Evolutionary conservation across 2,888 invertebrate species (phyloP).

Genomic region (Flexamia atlantica): DNA sequence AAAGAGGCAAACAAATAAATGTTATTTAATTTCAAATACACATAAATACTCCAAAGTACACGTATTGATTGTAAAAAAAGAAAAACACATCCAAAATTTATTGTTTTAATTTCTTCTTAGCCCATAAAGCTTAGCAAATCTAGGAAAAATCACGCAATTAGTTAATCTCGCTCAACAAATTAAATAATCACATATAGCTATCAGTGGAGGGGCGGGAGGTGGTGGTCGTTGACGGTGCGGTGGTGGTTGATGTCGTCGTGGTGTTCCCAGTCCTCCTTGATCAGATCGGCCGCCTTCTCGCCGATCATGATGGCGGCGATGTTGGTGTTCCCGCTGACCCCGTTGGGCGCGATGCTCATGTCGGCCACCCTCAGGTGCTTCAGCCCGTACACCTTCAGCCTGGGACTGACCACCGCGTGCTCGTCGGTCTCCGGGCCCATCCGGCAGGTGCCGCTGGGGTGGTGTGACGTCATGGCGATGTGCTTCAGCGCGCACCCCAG

Average conservation of each 20-base stretch:
- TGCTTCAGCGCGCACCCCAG: conserved; percentile 42
- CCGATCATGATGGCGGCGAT: conserved; percentile 58
- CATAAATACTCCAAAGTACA: too few relatives aligned
- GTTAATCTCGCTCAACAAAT: too few relatives aligned
- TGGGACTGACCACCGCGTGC: conserved; percentile 57
- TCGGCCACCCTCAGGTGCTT: conserved; percentile 46
- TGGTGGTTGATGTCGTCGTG: conserved; percentile 42
- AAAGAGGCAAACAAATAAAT: too few relatives aligned
- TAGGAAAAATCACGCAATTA: too few relatives aligned
- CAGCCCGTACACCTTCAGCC: conserved; percentile 53
- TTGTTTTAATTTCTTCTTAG: too few relatives aligned
- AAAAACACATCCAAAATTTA: too few relatives aligned
- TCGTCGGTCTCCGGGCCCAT: conserved; percentile 50
- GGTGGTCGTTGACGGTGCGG: conserved; percentile 44
- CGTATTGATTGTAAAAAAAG: too few relatives aligned
- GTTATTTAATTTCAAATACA: too few relatives aligned
- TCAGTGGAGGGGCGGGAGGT: conserved; percentile 24
- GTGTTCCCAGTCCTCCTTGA: conserved; percentile 47
- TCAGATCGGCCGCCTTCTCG: conserved; percentile 39
- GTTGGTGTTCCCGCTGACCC: conserved; percentile 49
- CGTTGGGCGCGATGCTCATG: conserved; percentile 44
- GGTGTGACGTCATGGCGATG: conserved; percentile 25
- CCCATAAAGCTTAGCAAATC: too few relatives aligned
- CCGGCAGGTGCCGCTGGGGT: conserved; percentile 52
- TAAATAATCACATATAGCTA: too few relatives aligned